These are phyloP conservation scores for Siniperca undulata DNA, from an alignment of 2,797 vertebrate genomes.

Conservation along the genomic window DNA sequence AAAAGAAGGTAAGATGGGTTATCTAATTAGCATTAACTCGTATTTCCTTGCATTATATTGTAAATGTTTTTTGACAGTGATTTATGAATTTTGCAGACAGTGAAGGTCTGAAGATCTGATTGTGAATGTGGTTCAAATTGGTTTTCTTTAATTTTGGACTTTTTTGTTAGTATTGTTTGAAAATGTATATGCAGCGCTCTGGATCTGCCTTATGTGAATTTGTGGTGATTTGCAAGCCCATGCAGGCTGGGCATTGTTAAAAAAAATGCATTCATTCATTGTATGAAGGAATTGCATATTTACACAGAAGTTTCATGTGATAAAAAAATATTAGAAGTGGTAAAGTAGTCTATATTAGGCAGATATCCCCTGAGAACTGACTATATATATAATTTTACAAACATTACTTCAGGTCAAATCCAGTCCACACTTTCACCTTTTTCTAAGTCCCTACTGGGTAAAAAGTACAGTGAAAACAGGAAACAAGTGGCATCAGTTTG, in stretches of 20 bases:
- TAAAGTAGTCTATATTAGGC: not conserved
- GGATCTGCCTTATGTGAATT: not conserved
- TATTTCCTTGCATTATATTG: no score
- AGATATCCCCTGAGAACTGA: not conserved
- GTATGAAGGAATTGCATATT: not conserved
- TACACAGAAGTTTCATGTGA: not conserved
- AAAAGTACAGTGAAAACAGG: not conserved
- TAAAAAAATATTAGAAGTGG: not conserved
- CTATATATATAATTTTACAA: not conserved
- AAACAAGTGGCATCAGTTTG: constrained; percentile 6
- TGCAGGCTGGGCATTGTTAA: not conserved
- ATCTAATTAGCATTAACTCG: not conserved
- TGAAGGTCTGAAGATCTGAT: not conserved
- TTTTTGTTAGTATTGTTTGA: not conserved
- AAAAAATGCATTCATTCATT: constrained; percentile 28
- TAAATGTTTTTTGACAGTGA: not conserved
- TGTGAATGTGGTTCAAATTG: not conserved
- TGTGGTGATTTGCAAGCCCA: not conserved
- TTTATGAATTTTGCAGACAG: not conserved
- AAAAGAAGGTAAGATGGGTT: not conserved
- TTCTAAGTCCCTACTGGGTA: not conserved
- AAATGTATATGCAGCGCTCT: not conserved
- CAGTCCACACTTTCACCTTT: not conserved
- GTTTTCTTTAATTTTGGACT: not conserved
- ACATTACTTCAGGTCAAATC: constrained; percentile 3